Conservation (phyloP, 2,113 vertebrate species). For the Alligator mississippiensis region DNA sequence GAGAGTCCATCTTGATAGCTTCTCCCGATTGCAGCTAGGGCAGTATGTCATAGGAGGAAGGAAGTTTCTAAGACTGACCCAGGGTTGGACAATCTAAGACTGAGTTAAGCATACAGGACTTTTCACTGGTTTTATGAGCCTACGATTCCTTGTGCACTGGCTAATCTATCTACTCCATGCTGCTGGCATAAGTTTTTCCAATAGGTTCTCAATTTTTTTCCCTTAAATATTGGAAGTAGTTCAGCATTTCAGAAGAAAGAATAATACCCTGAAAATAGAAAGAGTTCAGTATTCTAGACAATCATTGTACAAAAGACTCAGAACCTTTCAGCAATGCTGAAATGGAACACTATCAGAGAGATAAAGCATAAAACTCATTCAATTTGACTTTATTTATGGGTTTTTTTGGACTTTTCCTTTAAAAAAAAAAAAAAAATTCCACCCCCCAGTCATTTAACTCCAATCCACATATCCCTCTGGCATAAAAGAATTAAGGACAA, state of each 20-base stretch:
- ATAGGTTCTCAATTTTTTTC: constrained; percentile 37
- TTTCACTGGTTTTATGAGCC: neutral
- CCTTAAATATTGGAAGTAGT: constrained; percentile 13
- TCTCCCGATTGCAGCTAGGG: neutral
- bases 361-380: neutral
- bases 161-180: neutral
- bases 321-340: neutral
- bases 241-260: constrained; percentile 25
- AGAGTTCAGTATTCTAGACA: neutral
- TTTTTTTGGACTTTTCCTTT: neutral
- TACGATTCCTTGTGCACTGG: neutral
- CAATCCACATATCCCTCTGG: neutral
- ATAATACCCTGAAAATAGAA: constrained; percentile 19
- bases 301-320: neutral
- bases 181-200: neutral
- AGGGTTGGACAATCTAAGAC: neutral
- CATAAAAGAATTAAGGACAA: neutral
- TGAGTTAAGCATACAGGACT: neutral
- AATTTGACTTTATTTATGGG: accelerated
- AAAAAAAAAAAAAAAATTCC: neutral
- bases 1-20: neutral
- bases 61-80: neutral
- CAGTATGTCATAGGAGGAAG: neutral
- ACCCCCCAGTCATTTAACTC: accelerated
- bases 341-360: neutral